These are phyloP conservation scores for Halcyon leucocephala DNA, from an alignment of 2,797 vertebrate species.

Conservation along the genomic window DNA sequence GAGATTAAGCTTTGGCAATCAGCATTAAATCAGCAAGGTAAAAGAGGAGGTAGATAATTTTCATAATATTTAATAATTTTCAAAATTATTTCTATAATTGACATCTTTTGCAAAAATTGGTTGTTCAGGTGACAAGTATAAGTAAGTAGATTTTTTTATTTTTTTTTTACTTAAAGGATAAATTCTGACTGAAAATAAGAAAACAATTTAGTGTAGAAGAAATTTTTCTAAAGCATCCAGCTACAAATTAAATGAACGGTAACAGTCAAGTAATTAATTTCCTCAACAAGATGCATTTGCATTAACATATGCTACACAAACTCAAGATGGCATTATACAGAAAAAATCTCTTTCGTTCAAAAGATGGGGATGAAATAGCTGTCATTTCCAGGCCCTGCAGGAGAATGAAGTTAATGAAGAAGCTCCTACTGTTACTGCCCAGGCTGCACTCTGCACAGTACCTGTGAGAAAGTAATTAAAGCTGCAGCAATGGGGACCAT, in stretches of 20 bases:
- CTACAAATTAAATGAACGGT: neutral
- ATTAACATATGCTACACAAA: neutral
- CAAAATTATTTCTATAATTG: neutral
- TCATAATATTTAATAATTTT: neutral
- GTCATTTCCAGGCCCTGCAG: neutral
- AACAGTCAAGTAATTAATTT: neutral
- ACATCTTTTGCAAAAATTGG: neutral
- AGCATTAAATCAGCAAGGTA: neutral
- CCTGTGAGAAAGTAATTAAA: neutral
- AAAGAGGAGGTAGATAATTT: neutral
- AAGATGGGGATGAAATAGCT: neutral
- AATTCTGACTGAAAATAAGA: neutral
- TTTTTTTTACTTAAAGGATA: neutral
- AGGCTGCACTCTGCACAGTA: neutral
- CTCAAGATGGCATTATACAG: neutral
- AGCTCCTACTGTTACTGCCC: neutral
- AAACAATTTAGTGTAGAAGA: neutral
- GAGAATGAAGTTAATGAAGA: neutral
- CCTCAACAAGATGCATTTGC: neutral
- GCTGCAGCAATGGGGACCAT: neutral
- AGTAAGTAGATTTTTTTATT: neutral
- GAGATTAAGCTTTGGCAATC: neutral
- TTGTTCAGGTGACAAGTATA: neutral
- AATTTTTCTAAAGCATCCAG: neutral
- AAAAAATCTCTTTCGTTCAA: neutral